Evolutionary conservation across 2,888 invertebrate species (phyloP).

Genomic region (Vannuccia rotundouncinata): DNA sequence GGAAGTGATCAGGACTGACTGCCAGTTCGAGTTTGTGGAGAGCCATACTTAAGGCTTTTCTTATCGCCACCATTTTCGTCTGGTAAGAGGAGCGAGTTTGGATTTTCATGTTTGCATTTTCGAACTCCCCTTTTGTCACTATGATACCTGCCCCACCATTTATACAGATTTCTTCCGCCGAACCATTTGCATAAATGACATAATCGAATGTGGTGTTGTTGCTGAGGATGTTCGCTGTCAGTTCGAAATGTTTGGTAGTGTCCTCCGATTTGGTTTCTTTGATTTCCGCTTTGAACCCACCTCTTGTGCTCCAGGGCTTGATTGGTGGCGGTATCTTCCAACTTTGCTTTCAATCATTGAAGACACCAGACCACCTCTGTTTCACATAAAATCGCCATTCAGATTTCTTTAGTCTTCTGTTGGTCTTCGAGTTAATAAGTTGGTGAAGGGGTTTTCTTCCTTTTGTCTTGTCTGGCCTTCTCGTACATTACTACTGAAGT

Average conservation of each 20-base stretch:
- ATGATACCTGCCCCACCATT: background rate
- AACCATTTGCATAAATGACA: background rate
- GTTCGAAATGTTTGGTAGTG: background rate
- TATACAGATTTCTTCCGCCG: background rate
- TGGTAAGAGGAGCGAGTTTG: background rate
- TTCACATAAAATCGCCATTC: too few relatives aligned
- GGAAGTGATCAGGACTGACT: background rate
- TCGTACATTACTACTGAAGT: too few relatives aligned
- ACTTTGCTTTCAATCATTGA: background rate
- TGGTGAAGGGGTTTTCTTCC: too few relatives aligned
- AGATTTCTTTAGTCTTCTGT: too few relatives aligned
- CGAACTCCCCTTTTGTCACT: background rate
- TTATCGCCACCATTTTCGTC: background rate
- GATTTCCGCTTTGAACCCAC: background rate
- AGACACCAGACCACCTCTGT: too few relatives aligned
- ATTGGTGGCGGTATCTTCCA: background rate
- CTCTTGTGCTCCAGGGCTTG: background rate
- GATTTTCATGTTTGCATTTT: background rate
- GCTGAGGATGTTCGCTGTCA: background rate
- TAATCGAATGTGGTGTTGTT: background rate
- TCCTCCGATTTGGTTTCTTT: background rate
- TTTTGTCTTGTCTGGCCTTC: too few relatives aligned
- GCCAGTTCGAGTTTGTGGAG: background rate
- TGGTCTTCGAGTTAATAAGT: too few relatives aligned
- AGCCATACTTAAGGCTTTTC: background rate